A percentile compares a stretch with the other conserved stretches of the same genome.
phyloP scores from a whole-genome alignment of 2,797 vertebrate genomes.

The Micrastur ruficollis region DNA sequence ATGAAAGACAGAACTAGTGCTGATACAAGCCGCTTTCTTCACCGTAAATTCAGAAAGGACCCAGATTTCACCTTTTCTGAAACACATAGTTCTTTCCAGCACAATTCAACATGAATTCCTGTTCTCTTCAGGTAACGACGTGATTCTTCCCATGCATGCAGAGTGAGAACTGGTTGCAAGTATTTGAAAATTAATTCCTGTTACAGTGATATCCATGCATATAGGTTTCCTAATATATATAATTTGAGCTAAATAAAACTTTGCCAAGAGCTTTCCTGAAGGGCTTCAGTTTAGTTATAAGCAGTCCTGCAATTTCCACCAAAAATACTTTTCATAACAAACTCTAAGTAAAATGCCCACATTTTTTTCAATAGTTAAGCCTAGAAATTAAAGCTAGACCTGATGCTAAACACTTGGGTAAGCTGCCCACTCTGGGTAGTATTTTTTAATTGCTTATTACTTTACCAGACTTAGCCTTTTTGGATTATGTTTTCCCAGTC shows the following conservation, averaged over 20 bases:
- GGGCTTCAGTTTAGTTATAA: neutral
- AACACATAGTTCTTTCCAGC: neutral
- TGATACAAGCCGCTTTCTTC: neutral
- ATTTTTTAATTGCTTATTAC: neutral
- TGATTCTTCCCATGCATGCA: neutral
- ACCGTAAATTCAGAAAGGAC: neutral
- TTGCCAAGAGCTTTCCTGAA: neutral
- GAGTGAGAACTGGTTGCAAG: neutral
- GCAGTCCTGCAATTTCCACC: neutral
- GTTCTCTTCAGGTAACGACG: neutral
- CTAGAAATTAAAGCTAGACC: neutral
- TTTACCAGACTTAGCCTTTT: neutral
- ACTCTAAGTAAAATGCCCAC: neutral
- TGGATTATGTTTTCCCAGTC: neutral
- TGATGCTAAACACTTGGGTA: neutral
- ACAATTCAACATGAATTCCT: neutral
- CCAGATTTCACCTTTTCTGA: neutral
- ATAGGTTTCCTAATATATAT: neutral
- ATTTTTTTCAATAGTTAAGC: neutral
- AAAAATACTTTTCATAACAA: neutral
- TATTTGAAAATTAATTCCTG: neutral
- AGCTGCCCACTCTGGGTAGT: neutral
- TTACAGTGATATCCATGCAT: neutral
- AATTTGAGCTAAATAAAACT: neutral
- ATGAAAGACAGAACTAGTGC: neutral